These are phyloP conservation scores for Malurus melanocephalus DNA, from an alignment of 2,113 vertebrate genomes.

Conservation along the genomic window DNA sequence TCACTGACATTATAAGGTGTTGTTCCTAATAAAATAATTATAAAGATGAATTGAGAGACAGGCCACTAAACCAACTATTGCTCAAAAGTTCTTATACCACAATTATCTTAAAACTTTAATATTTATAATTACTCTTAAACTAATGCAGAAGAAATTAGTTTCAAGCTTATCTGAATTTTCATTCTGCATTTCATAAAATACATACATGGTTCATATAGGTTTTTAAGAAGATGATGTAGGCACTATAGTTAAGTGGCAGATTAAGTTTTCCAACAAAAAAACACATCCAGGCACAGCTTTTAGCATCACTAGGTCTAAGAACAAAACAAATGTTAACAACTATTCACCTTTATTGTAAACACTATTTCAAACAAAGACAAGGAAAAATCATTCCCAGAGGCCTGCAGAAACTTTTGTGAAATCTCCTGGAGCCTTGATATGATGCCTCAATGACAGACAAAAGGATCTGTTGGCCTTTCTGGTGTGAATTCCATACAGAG, in stretches of 20 bases:
- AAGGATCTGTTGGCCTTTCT: not conserved
- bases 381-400: not conserved
- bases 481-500: not conserved
- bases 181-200: not conserved
- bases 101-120: not conserved
- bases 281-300: not conserved
- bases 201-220: not conserved
- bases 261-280: not conserved
- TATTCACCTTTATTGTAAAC: not conserved
- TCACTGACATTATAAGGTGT: not conserved
- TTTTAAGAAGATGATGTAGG: not conserved
- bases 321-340: not conserved
- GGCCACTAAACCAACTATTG: not conserved
- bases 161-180: not conserved
- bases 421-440: not conserved
- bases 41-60: not conserved
- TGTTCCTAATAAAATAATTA: not conserved
- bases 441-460: not conserved
- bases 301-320: not conserved
- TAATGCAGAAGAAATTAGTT: not conserved
- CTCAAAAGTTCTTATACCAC: not conserved
- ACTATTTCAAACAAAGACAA: not conserved
- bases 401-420: not conserved
- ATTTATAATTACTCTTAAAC: not conserved
- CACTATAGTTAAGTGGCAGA: not conserved